Base-by-base conservation (phyloP, 1,140 invertebrate genomes). In the Eriocheir sinensis region DNA sequence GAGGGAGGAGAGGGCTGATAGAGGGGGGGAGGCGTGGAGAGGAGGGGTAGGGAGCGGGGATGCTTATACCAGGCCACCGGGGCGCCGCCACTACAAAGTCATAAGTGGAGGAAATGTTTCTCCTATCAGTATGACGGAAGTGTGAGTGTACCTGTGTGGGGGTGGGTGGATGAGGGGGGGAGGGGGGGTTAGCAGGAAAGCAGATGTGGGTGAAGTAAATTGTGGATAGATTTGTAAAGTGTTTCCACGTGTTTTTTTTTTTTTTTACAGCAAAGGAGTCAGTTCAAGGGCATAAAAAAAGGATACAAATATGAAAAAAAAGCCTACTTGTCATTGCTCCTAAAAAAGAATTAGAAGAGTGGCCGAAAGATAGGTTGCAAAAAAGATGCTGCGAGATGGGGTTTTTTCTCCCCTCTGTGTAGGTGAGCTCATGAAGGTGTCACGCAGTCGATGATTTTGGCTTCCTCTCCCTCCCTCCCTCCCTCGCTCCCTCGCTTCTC, bases 101-200 rank as follows among this genome's bases (percentile, higher is more conserved):
- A 89, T 53, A 89, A 89, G 44, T 9, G 34, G 41, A 89, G 48
- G 89, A 90, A 90, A 90, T 38, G 30, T 48, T 72, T 72, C 89
- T 32, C 53, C 21, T 85, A 34, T 85, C 38, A n/a, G 0, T 36
- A 8, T 38, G 12, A 85, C 21, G 34, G 9, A 36, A 38, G 81
- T 72, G 53, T 72, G 53, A 12, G 53, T 72, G 53, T 72, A 27
- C 27, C 12, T 72, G 53, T 72, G 53, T 72, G 53, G 12, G 80
- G 17, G 80, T 81, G 80, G 17, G 80, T 81, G 80, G 17, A n/a
- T 12, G 53, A 72, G 27, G 27, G 53, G 53, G 12, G 53, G 53
- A 72, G 53, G 53, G 27, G 53, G 53, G 27, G 53, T 12, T 12
- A 27, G 53, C 12, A 27, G 12, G 12, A 27, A 27, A 72, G 53